Evolutionary conservation across 2,888 invertebrate species (phyloP), one percentile per base, ranked within the genome.

Genomic region (Agelastica alni): DNA sequence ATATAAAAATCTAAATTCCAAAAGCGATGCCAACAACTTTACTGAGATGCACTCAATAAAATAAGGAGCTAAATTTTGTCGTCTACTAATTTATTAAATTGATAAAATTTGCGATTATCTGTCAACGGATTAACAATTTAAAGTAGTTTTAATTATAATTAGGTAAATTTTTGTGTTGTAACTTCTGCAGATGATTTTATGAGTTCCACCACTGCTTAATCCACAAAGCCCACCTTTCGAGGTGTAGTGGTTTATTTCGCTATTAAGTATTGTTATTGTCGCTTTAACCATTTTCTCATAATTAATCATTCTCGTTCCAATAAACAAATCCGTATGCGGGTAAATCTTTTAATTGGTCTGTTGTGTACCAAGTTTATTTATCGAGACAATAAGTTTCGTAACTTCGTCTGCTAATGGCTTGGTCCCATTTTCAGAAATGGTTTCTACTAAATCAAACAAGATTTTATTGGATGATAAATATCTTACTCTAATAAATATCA

Each of bases 291-390:
- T 46, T 22, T 46, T 46, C 36, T 37, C 26, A 26, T 36, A 46
- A 46, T 46, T 28, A 46, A 46, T 46, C 46, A 46, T 46, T 46
- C 26, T 46, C 46, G 46, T 36, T 36, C 46, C 36, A 46, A 46
- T 46, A 46, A 46, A 20, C 36, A 46, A 46, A 46, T 46, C 46
- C 34, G 31, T 17, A 31, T 30, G 43, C 43, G n/a, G 18, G 43
- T 31, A 14, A 41, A 30, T 18, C 16, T 3, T 18, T 31, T 18
- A 18, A 30, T 43, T 18, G 43, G 18, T 28, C 42, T 28, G 31
- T 31, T 31, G 31, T 31, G 31, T 31, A 10, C 31, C 31, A 12
- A 31, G 12, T 31, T 3, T 34, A 34, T 16, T 16, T 9, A 16
- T 7, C 14, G n/a, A 10, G 3, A 10, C n/a, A 31, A 34, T 16